Percentiles rank a stretch among this genome's conserved stretches.
These are phyloP conservation scores for Schrankia costaestrigalis DNA, from an alignment of 2,888 invertebrate genomes.

Conservation along the genomic window DNA sequence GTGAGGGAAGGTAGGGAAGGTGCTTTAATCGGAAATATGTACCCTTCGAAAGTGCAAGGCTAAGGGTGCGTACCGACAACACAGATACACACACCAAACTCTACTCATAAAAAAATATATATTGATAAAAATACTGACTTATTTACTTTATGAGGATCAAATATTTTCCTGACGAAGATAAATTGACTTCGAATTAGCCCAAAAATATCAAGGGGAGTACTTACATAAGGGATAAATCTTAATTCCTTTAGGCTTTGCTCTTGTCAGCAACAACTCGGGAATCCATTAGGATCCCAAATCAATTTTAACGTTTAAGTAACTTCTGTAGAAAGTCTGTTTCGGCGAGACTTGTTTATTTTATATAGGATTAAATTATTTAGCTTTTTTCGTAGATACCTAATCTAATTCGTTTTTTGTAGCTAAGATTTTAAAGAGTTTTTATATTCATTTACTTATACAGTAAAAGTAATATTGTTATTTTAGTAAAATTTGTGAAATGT, in stretches of 20 bases:
- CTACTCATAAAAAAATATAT: slow-evolving; percentile 3
- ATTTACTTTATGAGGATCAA: slow-evolving; percentile 3
- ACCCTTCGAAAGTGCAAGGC: slow-evolving; percentile 35
- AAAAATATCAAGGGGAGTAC: slow-evolving; percentile 6
- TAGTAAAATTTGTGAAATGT: no score
- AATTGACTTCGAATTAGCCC: slow-evolving; percentile 9
- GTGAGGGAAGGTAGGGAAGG: slow-evolving; percentile 57
- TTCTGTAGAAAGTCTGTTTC: not conserved
- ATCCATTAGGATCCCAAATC: slow-evolving; percentile 6
- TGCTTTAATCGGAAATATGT: slow-evolving; percentile 71
- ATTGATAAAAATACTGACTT: slow-evolving; percentile 1
- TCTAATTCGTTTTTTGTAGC: no score
- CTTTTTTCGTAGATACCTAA: no score
- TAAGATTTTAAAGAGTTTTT: no score
- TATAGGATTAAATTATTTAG: no score
- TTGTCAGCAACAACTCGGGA: slow-evolving; percentile 10
- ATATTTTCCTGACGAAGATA: slow-evolving; percentile 7
- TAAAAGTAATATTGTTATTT: no score
- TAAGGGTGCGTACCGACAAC: slow-evolving; percentile 29
- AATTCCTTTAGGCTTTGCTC: slow-evolving; percentile 8
- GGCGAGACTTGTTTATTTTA: not conserved
- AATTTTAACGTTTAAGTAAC: slow-evolving; percentile 1
- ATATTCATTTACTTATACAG: no score
- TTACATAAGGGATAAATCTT: slow-evolving; percentile 12
- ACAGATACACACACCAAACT: slow-evolving; percentile 7